Evolutionary conservation across 2,797 vertebrate genomes (phyloP).

Genomic region (Setipinna tenuifilis): DNA sequence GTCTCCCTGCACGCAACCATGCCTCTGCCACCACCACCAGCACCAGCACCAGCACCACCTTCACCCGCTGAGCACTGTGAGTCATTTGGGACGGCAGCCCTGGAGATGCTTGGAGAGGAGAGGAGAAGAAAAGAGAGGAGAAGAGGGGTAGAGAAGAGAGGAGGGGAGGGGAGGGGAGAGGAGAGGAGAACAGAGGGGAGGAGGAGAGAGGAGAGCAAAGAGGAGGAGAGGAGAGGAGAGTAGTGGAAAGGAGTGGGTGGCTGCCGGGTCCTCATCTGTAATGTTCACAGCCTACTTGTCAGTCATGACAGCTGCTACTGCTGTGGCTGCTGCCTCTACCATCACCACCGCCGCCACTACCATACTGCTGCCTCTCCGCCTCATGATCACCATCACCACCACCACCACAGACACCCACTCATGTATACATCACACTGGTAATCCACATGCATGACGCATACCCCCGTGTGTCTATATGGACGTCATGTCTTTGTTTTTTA

Average conservation of each 20-base stretch:
- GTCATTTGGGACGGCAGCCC: constrained; percentile 32
- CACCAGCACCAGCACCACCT: not conserved
- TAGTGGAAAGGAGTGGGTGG: not conserved
- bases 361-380: not conserved
- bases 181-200: too few relatives aligned
- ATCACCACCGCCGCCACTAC: not conserved
- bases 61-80: constrained; percentile 10
- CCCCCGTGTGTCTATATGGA: not conserved
- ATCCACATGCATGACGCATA: not conserved
- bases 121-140: not conserved
- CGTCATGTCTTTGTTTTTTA: not conserved
- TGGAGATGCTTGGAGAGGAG: constrained; percentile 24
- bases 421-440: not conserved
- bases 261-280: constrained; percentile 33
- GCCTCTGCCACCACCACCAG: not conserved
- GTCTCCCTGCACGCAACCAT: constrained; percentile 6
- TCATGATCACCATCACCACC: not conserved
- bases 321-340: not conserved
- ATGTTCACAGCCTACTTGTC: constrained; percentile 43
- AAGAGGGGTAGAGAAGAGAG: not conserved
- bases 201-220: too few relatives aligned
- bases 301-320: constrained; percentile 30
- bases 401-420: not conserved
- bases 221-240: too few relatives aligned
- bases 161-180: not conserved